phyloP scores from a whole-genome alignment of 2,888 invertebrate genomes.

The Dichetophora obliterata region DNA sequence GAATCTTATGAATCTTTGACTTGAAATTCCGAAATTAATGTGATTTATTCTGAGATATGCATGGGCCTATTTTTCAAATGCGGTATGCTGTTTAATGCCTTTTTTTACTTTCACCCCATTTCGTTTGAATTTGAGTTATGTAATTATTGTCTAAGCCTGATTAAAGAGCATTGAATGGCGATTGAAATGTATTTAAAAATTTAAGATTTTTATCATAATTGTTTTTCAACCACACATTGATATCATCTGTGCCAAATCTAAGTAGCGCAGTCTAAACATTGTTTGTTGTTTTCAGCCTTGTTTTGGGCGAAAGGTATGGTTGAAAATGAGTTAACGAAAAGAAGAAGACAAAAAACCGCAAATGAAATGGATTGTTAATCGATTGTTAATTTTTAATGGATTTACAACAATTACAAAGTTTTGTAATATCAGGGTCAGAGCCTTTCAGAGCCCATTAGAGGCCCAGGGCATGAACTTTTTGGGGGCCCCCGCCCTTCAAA shows the following conservation, averaged over 20 bases:
- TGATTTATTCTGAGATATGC: background rate
- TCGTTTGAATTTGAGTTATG: background rate
- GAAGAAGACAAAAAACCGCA: background rate
- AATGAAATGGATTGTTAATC: background rate
- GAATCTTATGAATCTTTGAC: background rate
- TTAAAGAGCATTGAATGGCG: slow-evolving; percentile 8
- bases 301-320: background rate
- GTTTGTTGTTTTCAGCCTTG: background rate
- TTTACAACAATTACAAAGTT: background rate
- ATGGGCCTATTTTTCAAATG: slow-evolving; percentile 2
- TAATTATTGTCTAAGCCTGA: background rate
- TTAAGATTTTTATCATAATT: slow-evolving; percentile 10
- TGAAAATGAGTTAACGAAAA: background rate
- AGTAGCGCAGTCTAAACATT: background rate
- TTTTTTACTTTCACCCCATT: slow-evolving; percentile 23
- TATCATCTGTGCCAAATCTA: slow-evolving; percentile 23
- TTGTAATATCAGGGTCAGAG: too few relatives aligned
- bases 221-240: background rate
- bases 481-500: too few relatives aligned
- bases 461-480: too few relatives aligned
- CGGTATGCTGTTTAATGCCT: slow-evolving; percentile 18
- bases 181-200: slow-evolving; percentile 11
- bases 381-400: background rate
- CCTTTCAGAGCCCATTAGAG: too few relatives aligned
- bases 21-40: background rate